phyloP scores from a whole-genome alignment of 2,888 invertebrate species.

The Stenurella melanura region DNA sequence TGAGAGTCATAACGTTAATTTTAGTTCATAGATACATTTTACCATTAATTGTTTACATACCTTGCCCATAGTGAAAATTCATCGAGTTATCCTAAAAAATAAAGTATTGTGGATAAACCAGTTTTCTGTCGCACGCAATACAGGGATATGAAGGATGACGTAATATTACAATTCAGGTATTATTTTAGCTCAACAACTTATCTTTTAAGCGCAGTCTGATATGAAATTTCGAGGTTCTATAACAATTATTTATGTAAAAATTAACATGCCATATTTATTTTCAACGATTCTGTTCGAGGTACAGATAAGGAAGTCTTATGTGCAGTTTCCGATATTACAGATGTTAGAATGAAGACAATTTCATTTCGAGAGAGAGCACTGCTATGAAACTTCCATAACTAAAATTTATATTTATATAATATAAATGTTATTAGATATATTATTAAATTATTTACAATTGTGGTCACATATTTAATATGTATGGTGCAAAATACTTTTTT shows the following conservation, averaged over 20 bases:
- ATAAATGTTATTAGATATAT: constrained; percentile 58
- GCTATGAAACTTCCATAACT: constrained; percentile 55
- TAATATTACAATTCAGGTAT: neutral
- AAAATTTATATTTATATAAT: constrained; percentile 59
- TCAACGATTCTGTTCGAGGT: constrained; percentile 27
- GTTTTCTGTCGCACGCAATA: neutral
- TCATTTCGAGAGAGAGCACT: constrained; percentile 45
- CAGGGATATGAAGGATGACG: neutral
- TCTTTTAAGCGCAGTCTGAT: constrained; percentile 11
- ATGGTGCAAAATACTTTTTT: constrained; percentile 61
- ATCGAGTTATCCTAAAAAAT: neutral
- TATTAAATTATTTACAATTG: constrained; percentile 62
- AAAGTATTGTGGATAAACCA: neutral
- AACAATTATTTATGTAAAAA: constrained; percentile 28
- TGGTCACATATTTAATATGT: constrained; percentile 65
- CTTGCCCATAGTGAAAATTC: too few species aligned
- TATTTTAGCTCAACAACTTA: neutral
- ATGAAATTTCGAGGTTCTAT: constrained; percentile 13
- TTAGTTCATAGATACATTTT: too few species aligned
- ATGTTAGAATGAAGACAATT: constrained; percentile 44
- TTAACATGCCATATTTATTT: constrained; percentile 35
- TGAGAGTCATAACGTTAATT: too few species aligned
- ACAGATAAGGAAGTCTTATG: constrained; percentile 44
- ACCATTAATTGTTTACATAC: too few species aligned
- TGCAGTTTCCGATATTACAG: constrained; percentile 34